Evolutionary conservation across 2,113 vertebrate genomes (phyloP), one percentile per base, ranked within the genome.

Genomic region (Morphnarchus princeps): DNA sequence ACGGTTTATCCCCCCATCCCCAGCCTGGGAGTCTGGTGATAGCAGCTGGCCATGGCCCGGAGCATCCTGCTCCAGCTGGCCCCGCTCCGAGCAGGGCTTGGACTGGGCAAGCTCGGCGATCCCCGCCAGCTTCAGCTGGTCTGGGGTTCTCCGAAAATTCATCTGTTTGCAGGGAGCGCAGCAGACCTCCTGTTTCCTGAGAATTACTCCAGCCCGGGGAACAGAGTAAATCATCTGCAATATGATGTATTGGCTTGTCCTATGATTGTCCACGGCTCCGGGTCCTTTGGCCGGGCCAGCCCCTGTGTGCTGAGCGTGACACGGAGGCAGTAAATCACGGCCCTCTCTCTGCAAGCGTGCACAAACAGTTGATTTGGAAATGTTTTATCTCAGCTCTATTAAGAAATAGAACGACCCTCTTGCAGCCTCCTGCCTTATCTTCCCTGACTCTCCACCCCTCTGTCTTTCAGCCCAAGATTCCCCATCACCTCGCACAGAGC

Each of bases 11-110:
- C 40, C 42, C 24, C 16, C 57, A 36, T 28, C 14, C 25, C n/a
- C 74, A 82, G 28, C 14, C 38, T 1, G 1, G 7, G 16, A 38
- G 29, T 21, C 43, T 61, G 69, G 20, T 82, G 80, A 21, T 4
- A 70, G 57, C 22, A 34, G 55, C 57, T n/a, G 45, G 36, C 47
- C 1, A 0, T n/a, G 19, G 59, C 78, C 43, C 5, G 0, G 18
- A 40, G 40, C 2, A 28, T 34, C 65, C 50, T 52, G 34, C 92
- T 87, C 69, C 12, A 16, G 69, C 54, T 50, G 58, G 38, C 76
- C 28, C 25, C 14, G 10, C 49, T 79, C 5, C 2, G 2, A 73
- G 43, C 3, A 0, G n/a, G 22, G 7, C 32, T 77, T 63, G 49
- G 34, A 10, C 58, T 32, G 29, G 24, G 38, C 17, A 34, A 57